These are phyloP conservation scores for Ectemnius lituratus DNA, from an alignment of 2,888 invertebrate species.

Conservation along the genomic window DNA sequence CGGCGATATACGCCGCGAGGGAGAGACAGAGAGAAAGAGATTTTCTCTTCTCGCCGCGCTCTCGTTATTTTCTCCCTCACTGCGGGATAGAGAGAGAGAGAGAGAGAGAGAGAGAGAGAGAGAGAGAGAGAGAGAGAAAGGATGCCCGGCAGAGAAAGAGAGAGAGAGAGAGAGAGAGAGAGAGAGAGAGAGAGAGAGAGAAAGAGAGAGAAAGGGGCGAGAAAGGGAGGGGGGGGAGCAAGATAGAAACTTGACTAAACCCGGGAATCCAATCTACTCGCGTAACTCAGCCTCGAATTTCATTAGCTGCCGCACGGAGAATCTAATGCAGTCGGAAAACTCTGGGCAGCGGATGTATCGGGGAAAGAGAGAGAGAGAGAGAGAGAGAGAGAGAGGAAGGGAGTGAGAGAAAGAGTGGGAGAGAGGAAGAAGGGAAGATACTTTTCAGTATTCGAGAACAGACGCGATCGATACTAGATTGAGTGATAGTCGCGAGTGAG, in stretches of 20 bases:
- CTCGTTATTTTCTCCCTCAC: slow-evolving; percentile 9
- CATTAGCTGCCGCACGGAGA: slow-evolving; percentile 3
- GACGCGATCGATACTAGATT: neutral
- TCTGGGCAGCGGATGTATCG: neutral
- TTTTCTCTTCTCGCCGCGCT: slow-evolving; percentile 14
- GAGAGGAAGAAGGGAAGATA: neutral
- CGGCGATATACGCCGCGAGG: no score
- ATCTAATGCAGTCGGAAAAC: neutral
- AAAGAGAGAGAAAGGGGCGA: no score
- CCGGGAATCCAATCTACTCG: no score
- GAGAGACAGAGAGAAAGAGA: neutral
- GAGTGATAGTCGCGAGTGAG: neutral
- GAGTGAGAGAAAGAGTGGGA: neutral
- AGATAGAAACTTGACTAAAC: no score
- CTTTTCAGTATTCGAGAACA: neutral
- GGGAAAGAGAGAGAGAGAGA: neutral
- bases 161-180: no score
- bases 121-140: no score
- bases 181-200: no score
- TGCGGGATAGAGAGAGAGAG: neutral
- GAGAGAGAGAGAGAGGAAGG: neutral
- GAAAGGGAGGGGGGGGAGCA: no score
- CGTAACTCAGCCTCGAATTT: neutral
- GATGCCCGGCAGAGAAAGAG: no score
- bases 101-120: no score